These are phyloP conservation scores for Tragelaphus scriptus DNA, from an alignment of 2,113 vertebrate genomes.

Conservation along the genomic window DNA sequence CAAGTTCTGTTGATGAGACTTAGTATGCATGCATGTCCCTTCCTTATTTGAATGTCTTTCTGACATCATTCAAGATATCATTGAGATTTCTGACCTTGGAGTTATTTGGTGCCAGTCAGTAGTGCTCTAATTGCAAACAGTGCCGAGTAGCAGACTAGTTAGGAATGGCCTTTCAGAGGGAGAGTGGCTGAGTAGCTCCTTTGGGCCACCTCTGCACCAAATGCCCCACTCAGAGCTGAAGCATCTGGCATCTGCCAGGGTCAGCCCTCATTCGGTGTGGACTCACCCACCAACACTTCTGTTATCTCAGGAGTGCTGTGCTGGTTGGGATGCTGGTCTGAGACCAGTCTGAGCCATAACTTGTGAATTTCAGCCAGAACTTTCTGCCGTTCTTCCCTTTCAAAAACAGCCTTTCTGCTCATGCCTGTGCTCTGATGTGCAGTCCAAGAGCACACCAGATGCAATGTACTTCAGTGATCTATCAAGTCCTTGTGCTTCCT, in stretches of 20 bases:
- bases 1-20: not conserved
- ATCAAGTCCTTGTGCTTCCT: not conserved
- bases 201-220: not conserved
- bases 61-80: not conserved
- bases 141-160: not conserved
- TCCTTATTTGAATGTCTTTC: not conserved
- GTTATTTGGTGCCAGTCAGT: not conserved
- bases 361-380: not conserved
- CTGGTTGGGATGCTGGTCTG: not conserved
- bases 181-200: not conserved
- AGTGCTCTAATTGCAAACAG: not conserved
- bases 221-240: not conserved
- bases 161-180: not conserved
- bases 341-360: not conserved
- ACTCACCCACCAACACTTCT: too few species aligned
- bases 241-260: not conserved
- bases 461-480: not conserved
- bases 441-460: not conserved
- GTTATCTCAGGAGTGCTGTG: accelerated
- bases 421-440: too few species aligned
- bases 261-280: accelerated
- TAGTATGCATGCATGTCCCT: not conserved
- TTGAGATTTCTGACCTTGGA: not conserved
- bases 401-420: not conserved
- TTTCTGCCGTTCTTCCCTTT: not conserved